phyloP scores from a whole-genome alignment of 2,888 invertebrate species.

The Xanthia togata region DNA sequence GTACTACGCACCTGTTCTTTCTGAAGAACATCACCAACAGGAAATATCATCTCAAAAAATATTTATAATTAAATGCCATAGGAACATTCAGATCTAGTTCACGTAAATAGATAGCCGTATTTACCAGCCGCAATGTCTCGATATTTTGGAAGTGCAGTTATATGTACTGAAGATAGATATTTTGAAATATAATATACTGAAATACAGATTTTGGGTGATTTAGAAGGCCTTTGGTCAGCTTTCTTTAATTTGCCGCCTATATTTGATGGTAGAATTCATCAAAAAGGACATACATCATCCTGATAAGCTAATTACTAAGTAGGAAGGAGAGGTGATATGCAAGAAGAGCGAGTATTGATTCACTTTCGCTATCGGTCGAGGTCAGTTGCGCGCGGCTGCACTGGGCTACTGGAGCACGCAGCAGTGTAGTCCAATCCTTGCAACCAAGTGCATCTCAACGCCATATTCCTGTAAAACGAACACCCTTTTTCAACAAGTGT shows the following conservation, averaged over 20 bases:
- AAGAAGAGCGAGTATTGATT: slow-evolving; percentile 86
- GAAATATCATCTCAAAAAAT: neutral
- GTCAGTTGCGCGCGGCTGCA: slow-evolving; percentile 90
- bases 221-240: neutral
- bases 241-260: neutral
- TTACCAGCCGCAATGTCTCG: slow-evolving; percentile 3
- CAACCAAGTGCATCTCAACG: slow-evolving; percentile 81
- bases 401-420: slow-evolving; percentile 85
- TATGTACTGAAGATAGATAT: neutral
- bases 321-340: slow-evolving; percentile 76
- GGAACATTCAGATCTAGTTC: neutral
- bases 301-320: slow-evolving; percentile 62
- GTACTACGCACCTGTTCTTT: too few relatives aligned
- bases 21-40: too few relatives aligned
- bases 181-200: neutral
- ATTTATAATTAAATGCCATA: neutral
- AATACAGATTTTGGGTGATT: neutral
- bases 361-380: slow-evolving; percentile 86
- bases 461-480: slow-evolving; percentile 42
- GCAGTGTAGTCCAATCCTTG: slow-evolving; percentile 83
- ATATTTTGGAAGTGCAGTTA: slow-evolving; percentile 2
- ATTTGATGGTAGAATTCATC: neutral
- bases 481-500: neutral
- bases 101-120: neutral
- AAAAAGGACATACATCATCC: neutral